phyloP scores from a whole-genome alignment of 2,888 invertebrate genomes.

The Tortricodes alternella region DNA sequence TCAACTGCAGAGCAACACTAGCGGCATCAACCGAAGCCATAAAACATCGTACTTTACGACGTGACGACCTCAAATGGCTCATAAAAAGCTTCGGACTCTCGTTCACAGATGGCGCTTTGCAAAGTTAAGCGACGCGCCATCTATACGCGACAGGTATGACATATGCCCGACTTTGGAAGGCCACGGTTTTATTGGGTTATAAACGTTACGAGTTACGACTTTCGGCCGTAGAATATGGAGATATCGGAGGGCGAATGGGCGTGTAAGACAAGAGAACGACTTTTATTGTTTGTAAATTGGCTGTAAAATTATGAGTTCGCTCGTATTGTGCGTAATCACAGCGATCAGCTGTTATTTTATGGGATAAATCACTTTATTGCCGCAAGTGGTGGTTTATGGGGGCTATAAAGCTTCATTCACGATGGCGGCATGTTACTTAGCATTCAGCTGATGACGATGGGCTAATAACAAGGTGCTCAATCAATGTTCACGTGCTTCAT shows the following conservation, averaged over 20 bases:
- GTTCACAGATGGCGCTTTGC: constrained; percentile 73
- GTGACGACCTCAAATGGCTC: constrained; percentile 71
- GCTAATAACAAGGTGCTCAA: neutral
- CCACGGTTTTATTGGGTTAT: constrained; percentile 79
- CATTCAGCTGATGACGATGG: constrained; percentile 19
- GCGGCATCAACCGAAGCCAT: constrained; percentile 73
- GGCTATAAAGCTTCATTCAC: constrained; percentile 62
- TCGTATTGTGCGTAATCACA: constrained; percentile 78
- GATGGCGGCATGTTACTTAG: constrained; percentile 42
- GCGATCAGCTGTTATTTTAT: constrained; percentile 79
- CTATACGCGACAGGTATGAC: constrained; percentile 55
- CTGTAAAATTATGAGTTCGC: constrained; percentile 82
- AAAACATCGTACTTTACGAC: constrained; percentile 74
- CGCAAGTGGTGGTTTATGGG: constrained; percentile 66
- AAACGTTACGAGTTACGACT: constrained; percentile 78
- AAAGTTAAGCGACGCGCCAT: constrained; percentile 60
- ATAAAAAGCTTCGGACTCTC: constrained; percentile 68
- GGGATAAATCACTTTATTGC: constrained; percentile 76
- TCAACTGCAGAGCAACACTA: constrained; percentile 62
- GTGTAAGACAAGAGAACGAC: constrained; percentile 78
- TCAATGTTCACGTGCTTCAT: neutral
- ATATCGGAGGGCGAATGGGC: constrained; percentile 78
- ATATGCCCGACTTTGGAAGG: constrained; percentile 44
- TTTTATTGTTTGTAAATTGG: constrained; percentile 84
- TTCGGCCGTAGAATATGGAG: constrained; percentile 74